Evolutionary conservation across 2,113 vertebrate genomes (phyloP), one percentile per base, ranked within the genome.

Genomic region (Mus pahari): DNA sequence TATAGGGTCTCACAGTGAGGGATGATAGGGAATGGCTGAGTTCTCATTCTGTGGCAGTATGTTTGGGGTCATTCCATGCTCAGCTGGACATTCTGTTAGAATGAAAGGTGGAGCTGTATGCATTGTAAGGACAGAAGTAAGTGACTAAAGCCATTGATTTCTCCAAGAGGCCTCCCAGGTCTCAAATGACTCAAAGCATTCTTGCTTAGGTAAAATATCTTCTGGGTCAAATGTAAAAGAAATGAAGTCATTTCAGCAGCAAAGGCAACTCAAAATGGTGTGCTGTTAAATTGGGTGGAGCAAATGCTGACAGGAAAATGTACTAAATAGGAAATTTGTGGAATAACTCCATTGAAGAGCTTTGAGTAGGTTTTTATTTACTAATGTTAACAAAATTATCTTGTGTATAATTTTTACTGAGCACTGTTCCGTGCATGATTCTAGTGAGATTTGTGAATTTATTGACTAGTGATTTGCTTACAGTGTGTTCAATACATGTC

Each of bases 191-290:
- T 68, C 50, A 42, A 74, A 91, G 55, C 14, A 20, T 60, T 79
- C 70, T 96, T 95, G 87, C 26, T 95, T 73, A 92, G 55, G 66
- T 74, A 90, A 94, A 79, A 88, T 94, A 70, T 71, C 94, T 96
- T 36, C 84, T 24, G 39, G 81, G 74, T 58, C 66, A 83, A 90
- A 84, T 28, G 42, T 3, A 74, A 79, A 62, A 62, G 39, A 13
- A 62, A 42, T 62, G 58, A 83, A 28, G 55, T 45, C 58, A 45
- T 62, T 24, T 4, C 39, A 31, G 12, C 58, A 83, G 24, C 0
- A 2, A 62, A 62, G 24, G 39, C n/a, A 31, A 75, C 50, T 33
- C 13, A 12, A 77, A 58, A 91, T 75, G 48, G 33, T 93, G 83
- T 36, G 50, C 86, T 55, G 50, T 89, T 36, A 86, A 89, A 36